These are phyloP conservation scores for Forbesichthys papilliferus DNA, from an alignment of 2,113 vertebrate species.

Conservation along the genomic window DNA sequence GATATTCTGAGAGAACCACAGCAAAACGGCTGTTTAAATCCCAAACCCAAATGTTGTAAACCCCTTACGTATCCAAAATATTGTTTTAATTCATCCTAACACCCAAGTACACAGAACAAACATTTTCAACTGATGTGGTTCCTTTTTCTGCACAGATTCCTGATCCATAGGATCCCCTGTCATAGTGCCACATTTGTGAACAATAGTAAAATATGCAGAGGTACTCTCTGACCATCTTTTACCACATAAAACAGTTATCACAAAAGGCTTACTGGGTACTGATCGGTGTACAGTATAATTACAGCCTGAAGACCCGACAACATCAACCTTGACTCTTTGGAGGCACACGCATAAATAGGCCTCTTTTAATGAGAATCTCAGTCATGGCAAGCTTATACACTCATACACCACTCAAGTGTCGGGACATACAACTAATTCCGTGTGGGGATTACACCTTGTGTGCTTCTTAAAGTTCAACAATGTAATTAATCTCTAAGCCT, in stretches of 20 bases:
- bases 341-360: conserved; percentile 69
- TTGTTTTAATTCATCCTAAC: conserved; percentile 17
- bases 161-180: background rate
- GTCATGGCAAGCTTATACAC: conserved; percentile 56
- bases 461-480: conserved; percentile 44
- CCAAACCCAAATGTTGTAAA: too few relatives aligned
- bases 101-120: conserved; percentile 12
- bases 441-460: conserved; percentile 60
- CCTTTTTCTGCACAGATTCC: conserved; percentile 25
- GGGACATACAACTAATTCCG: conserved; percentile 45
- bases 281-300: conserved; percentile 54
- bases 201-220: conserved; percentile 3
- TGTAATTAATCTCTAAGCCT: conserved; percentile 38
- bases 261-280: conserved; percentile 56
- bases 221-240: too few relatives aligned
- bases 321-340: conserved; percentile 59
- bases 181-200: conserved; percentile 36
- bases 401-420: conserved; percentile 30
- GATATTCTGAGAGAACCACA: too few relatives aligned
- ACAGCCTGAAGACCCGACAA: conserved; percentile 51
- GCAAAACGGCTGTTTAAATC: too few relatives aligned
- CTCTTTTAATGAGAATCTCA: conserved; percentile 70
- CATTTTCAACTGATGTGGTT: conserved; percentile 45
- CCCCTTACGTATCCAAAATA: conserved; percentile 1
- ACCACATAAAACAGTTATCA: conserved; percentile 36